Evolutionary conservation across 2,888 invertebrate species (phyloP), one percentile per base, ranked within the genome.

Genomic region (Autographa pulchrina): DNA sequence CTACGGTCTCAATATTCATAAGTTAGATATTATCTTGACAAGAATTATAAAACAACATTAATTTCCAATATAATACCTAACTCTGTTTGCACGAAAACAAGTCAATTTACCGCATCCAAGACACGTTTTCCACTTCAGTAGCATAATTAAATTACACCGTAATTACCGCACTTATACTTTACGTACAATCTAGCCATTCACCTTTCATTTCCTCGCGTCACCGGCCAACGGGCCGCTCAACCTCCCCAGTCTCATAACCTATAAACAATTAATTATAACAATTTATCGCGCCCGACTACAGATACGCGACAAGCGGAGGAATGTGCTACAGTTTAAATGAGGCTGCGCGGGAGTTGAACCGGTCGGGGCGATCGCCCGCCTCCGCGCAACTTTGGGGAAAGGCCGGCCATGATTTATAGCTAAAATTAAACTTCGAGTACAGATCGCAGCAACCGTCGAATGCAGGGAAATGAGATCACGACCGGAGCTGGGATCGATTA

Each of bases 321-420:
- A 96, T 96, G 95, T 96, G 95, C 95, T 95, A 95, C 95, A 95
- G 95, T 95, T 96, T 95, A 96, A 95, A 96, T 94, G 95, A 95
- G 96, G 93, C 93, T 93, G 94, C 89, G 92, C 92, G 86, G 92
- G 91, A 91, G 93, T 91, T 83, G 90, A 92, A 94, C 94, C 94
- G 95, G 54, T 56, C 54, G 80, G 85, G 86, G 87, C 87, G 87
- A 83, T 85, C 88, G 88, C 85, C 90, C 91, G 91, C 91, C 92
- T 90, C 91, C 91, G 91, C 91, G 90, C 88, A 85, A 91, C 92
- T 94, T 93, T 93, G 95, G 95, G 93, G 95, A 95, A 96, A 95
- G 94, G 94, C 92, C 89, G 90, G 85, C 90, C 90, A 93, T 94
- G 94, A 94, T 92, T 94, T 94, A 95, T 93, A 92, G 88, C 90